A percentile compares a stretch with the other conserved stretches of the same genome.
phyloP scores from a whole-genome alignment of 2,797 vertebrate species.

The Clarias platycephalus region DNA sequence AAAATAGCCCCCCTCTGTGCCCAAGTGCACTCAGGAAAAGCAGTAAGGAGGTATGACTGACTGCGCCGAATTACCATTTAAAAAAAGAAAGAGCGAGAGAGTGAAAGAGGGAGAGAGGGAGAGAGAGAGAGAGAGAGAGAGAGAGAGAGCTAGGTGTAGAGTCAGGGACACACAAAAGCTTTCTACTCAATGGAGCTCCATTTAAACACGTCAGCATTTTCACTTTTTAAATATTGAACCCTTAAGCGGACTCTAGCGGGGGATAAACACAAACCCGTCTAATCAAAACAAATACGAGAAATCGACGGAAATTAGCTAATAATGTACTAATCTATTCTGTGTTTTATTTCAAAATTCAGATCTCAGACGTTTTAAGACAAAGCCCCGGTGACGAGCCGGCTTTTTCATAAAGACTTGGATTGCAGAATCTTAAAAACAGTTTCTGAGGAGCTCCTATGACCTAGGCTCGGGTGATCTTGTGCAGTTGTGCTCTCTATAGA shows the following conservation, averaged over 20 bases:
- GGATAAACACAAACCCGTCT: background rate
- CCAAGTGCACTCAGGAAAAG: conserved; percentile 35
- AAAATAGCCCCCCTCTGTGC: conserved; percentile 32
- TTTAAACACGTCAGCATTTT: background rate
- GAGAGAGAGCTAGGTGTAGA: background rate
- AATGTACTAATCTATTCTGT: background rate
- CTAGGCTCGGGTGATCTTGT: too few species aligned
- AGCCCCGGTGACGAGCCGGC: too few species aligned
- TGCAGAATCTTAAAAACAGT: too few species aligned
- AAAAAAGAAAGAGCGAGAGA: background rate
- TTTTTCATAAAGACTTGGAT: too few species aligned
- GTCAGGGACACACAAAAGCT: background rate
- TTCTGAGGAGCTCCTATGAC: background rate
- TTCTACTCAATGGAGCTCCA: background rate
- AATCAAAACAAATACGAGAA: too few species aligned
- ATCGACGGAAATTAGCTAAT: background rate
- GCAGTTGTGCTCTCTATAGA: too few species aligned
- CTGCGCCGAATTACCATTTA: conserved; percentile 36
- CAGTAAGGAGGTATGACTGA: conserved; percentile 32
- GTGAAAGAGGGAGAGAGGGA: background rate
- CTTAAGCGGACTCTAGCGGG: background rate
- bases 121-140: too few species aligned
- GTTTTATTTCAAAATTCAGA: too few species aligned
- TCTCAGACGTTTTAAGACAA: background rate
- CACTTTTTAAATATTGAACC: background rate